These are phyloP conservation scores for Leistus spinibarbis DNA, from an alignment of 2,888 invertebrate genomes.

Conservation along the genomic window DNA sequence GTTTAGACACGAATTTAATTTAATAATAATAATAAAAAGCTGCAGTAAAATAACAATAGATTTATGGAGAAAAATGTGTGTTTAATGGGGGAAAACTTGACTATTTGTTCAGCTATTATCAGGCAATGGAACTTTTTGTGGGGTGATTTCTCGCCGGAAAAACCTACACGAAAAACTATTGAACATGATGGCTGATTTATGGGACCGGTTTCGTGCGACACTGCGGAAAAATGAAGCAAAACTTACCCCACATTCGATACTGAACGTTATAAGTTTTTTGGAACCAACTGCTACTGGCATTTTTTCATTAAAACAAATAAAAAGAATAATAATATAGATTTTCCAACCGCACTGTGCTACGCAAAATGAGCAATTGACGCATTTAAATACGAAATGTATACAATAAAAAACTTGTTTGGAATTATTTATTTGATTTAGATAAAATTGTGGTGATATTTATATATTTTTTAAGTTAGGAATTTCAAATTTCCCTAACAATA, in stretches of 20 bases:
- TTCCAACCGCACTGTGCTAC: neutral
- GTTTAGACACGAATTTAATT: neutral
- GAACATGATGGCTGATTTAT: constrained; percentile 24
- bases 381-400: neutral
- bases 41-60: no score
- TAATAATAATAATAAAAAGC: no score
- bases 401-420: no score
- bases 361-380: neutral
- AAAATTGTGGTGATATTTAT: no score
- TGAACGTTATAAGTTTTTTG: neutral
- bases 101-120: neutral
- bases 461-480: no score
- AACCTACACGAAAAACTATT: neutral
- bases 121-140: neutral
- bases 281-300: neutral
- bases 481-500: no score
- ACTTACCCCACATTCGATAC: neutral
- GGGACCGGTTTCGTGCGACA: neutral
- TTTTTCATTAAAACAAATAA: neutral
- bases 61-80: neutral
- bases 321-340: no score
- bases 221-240: neutral
- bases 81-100: no score
- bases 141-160: neutral
- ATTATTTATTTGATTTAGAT: no score